Base-by-base conservation (phyloP, 2,113 vertebrate species). In the Urocynchramus pylzowi region DNA sequence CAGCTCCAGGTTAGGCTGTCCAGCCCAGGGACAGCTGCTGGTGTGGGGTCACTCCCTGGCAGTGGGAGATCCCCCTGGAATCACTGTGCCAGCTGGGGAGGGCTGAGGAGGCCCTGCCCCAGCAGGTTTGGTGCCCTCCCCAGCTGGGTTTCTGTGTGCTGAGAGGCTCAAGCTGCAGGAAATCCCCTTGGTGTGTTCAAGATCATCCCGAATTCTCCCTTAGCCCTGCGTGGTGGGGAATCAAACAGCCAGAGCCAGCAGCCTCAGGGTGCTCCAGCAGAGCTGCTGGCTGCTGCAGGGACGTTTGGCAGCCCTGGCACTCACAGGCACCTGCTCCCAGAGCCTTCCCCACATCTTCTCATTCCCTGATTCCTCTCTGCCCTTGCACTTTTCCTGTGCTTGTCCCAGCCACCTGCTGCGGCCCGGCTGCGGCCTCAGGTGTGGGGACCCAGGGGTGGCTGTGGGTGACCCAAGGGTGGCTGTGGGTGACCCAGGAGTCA, bases 1-100 rank as follows among this genome's bases (percentile, higher is more conserved):
- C 33, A 63, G 84, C 63, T 59, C 18, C 31, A 14, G n/a, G 47
- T 10, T 1, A 4, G 0, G 0, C 3, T 44, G 13, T 2, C 30
- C 13, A 16, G 9, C 4, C 15, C 30, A 7, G 11, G 15, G 70
- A 18, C 70, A 45, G 47, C 37, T 17, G 24, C 28, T 13, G n/a
- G 4, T 14, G 3, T 21, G 31, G 22, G 2, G 2, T 18, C 64
- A 5, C 3, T 1, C 2, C 9, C 22, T 10, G 31, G 49, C 23
- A 30, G 4, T 3, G 5, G 13, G 60, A 9, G 44, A 18, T 52
- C 31, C 39, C n/a, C 1, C 0, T 3, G 70, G 13, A 9, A 6
- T 5, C 45, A 0, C 35, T 20, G 3, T 10, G n/a, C 47, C n/a
- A 9, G 1, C 12, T 3, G 23, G 57, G 64, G 22, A 30, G 13